Evolutionary conservation across 2,113 vertebrate species (phyloP).

Genomic region (Microcebus jonahi): DNA sequence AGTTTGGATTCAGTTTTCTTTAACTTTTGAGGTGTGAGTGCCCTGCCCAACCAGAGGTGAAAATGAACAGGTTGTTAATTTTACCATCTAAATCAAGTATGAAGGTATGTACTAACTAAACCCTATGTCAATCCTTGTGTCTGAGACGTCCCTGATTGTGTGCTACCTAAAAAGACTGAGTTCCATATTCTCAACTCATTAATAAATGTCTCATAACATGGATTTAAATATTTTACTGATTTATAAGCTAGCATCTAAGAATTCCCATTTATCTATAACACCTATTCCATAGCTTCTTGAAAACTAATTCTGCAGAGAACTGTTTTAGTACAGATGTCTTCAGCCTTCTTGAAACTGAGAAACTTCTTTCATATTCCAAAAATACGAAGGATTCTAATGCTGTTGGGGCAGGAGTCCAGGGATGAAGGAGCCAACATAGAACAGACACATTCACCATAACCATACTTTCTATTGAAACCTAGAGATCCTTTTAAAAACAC

Average conservation of each 20-base stretch:
- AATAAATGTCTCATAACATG: slow-evolving; percentile 10
- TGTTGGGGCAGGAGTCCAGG: not conserved
- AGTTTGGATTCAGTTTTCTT: not conserved
- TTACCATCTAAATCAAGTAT: not conserved
- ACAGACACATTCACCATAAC: not conserved
- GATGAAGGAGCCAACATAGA: not conserved
- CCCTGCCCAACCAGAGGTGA: not conserved
- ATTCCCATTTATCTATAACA: slow-evolving; percentile 14
- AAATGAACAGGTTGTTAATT: slow-evolving; percentile 16
- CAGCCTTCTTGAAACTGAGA: not conserved
- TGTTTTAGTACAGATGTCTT: not conserved
- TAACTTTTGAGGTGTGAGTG: not conserved
- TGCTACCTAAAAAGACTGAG: not conserved
- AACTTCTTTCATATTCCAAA: not conserved
- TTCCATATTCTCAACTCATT: not conserved
- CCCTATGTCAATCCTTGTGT: not conserved
- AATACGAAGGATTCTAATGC: not conserved
- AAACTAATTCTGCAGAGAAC: not conserved
- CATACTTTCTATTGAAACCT: not conserved
- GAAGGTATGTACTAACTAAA: not conserved
- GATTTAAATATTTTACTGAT: slow-evolving; percentile 32
- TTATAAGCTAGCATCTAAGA: not conserved
- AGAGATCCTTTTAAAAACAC: not conserved
- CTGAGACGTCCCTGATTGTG: not conserved
- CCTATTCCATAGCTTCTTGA: not conserved